Percentiles rank a stretch among this genome's conserved stretches.
phyloP scores from a whole-genome alignment of 2,797 vertebrate species.

The Gymnodraco acuticeps region DNA sequence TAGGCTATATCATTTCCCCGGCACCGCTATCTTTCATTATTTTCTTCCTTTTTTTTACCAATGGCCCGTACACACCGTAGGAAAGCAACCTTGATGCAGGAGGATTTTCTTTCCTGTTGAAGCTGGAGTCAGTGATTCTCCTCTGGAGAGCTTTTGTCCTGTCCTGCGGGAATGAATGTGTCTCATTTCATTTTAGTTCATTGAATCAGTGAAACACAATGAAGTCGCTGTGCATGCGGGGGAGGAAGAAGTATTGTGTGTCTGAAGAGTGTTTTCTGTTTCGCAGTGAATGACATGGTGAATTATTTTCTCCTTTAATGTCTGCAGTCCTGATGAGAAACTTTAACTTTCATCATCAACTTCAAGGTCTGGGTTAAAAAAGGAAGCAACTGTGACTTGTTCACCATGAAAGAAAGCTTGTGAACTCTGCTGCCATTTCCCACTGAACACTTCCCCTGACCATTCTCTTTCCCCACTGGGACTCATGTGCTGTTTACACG shows the following conservation, averaged over 20 bases:
- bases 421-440: constrained; percentile 58
- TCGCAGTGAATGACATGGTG: constrained; percentile 27
- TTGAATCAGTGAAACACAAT: constrained; percentile 61
- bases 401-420: constrained; percentile 42
- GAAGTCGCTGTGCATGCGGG: constrained; percentile 39
- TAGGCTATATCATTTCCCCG: too few species aligned
- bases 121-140: constrained; percentile 34
- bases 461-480: constrained; percentile 4
- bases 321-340: constrained; percentile 24
- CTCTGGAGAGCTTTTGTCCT: constrained; percentile 48
- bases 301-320: constrained; percentile 18
- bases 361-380: constrained; percentile 41
- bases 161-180: constrained; percentile 53
- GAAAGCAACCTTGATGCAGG: constrained; percentile 48
- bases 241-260: constrained; percentile 32
- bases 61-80: too few species aligned
- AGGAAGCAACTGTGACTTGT: constrained; percentile 4
- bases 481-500: not conserved
- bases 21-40: too few species aligned
- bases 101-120: constrained; percentile 22
- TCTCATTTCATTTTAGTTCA: constrained; percentile 66
- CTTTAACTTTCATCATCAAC: constrained; percentile 18
- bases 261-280: constrained; percentile 24
- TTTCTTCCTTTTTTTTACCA: too few species aligned
- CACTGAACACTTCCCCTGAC: constrained; percentile 32